phyloP scores from a whole-genome alignment of 1,140 invertebrate genomes.

The Pygmarrhopalites habei region DNA sequence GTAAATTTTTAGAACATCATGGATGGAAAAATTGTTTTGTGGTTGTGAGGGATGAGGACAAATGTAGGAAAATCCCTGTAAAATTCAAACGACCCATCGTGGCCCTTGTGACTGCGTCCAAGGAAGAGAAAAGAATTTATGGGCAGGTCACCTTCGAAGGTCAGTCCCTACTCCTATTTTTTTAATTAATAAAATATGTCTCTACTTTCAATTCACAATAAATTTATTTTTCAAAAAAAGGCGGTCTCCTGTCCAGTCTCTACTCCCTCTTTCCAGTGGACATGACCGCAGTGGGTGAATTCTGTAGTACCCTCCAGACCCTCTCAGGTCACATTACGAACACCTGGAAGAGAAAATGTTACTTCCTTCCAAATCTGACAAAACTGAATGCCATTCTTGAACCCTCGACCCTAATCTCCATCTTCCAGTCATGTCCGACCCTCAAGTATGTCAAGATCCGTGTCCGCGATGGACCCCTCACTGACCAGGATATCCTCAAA shows the following conservation, averaged over 20 bases:
- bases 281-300: no score
- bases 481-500: neutral
- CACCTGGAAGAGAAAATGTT: neutral
- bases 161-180: neutral
- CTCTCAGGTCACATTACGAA: neutral
- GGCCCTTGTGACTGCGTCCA: neutral
- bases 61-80: neutral
- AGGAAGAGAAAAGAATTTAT: neutral
- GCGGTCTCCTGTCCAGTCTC: no score
- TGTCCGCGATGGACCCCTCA: neutral
- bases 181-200: neutral
- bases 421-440: neutral
- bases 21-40: neutral
- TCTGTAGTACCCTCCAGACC: neutral
- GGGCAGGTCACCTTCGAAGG: neutral
- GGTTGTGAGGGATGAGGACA: neutral
- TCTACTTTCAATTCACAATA: no score
- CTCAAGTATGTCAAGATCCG: neutral
- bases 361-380: neutral
- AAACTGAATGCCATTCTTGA: neutral
- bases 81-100: neutral
- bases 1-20: neutral
- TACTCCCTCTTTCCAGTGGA: no score
- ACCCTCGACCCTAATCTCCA: neutral
- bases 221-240: no score